Evolutionary conservation across 1,140 invertebrate genomes (phyloP).

Genomic region (Pissodes strobi): DNA sequence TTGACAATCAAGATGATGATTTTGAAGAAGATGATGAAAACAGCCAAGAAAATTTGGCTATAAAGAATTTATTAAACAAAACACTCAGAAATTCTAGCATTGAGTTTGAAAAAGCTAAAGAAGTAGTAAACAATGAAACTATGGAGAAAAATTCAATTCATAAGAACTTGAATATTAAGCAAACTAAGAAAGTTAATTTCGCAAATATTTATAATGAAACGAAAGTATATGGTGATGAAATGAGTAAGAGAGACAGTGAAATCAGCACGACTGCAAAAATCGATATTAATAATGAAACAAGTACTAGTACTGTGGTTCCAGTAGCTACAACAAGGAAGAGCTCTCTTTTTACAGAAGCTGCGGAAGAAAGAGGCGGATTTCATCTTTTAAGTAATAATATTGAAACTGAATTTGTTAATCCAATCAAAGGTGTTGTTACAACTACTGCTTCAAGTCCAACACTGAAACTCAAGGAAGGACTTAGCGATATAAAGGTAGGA

Average conservation of each 20-base stretch:
- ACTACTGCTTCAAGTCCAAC: slow-evolving; percentile 1
- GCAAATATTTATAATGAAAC: slow-evolving; percentile 37
- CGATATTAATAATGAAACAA: not conserved
- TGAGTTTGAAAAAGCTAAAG: slow-evolving; percentile 35
- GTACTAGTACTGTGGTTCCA: not conserved
- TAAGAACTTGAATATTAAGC: slow-evolving; percentile 39
- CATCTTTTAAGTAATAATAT: slow-evolving; percentile 50
- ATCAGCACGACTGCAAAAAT: slow-evolving; percentile 24
- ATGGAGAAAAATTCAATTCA: slow-evolving; percentile 38
- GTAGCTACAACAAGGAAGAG: not conserved
- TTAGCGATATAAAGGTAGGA: slow-evolving; percentile 13
- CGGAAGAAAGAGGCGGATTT: slow-evolving; percentile 19
- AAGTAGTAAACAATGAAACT: slow-evolving; percentile 38
- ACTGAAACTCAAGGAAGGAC: slow-evolving; percentile 3
- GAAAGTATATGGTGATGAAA: slow-evolving; percentile 24
- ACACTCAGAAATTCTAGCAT: slow-evolving; percentile 14
- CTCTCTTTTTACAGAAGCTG: not conserved
- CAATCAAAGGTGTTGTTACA: slow-evolving; percentile 16
- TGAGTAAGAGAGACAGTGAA: not conserved
- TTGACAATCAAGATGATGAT: slow-evolving; percentile 6
- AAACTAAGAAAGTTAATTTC: slow-evolving; percentile 38
- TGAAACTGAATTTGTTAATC: slow-evolving; percentile 44
- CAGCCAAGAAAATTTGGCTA: not conserved
- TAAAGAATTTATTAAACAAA: slow-evolving; percentile 14
- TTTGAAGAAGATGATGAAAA: slow-evolving; percentile 29